These are phyloP conservation scores for Xiphophorus maculatus DNA, from an alignment of 2,113 vertebrate genomes.

Conservation along the genomic window DNA sequence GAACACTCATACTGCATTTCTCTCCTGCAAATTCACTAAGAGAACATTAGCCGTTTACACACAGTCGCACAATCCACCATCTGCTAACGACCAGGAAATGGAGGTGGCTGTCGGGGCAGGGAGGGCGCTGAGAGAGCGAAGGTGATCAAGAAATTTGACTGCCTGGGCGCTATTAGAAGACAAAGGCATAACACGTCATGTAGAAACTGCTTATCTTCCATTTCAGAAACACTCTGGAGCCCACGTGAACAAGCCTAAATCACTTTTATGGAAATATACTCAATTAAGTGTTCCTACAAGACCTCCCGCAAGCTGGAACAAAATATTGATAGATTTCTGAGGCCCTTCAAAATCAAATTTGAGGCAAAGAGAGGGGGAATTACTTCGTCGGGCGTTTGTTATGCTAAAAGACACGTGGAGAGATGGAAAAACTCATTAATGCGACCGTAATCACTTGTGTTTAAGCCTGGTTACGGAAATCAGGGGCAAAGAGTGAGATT, in stretches of 20 bases:
- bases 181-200: constrained; percentile 9
- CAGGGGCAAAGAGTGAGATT: constrained; percentile 43
- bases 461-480: constrained; percentile 57
- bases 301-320: constrained; percentile 32
- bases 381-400: constrained; percentile 62
- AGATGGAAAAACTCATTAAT: constrained; percentile 63
- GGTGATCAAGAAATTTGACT: constrained; percentile 51
- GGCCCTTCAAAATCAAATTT: constrained; percentile 51
- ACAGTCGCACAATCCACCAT: constrained; percentile 37
- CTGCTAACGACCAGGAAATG: constrained; percentile 55
- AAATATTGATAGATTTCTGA: constrained; percentile 46
- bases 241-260: constrained; percentile 39
- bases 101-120: constrained; percentile 40
- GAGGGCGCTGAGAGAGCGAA: constrained; percentile 36
- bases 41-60: constrained; percentile 43
- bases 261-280: constrained; percentile 43
- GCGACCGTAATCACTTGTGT: constrained; percentile 59
- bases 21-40: constrained; percentile 5
- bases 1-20: constrained; percentile 23
- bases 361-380: constrained; percentile 39
- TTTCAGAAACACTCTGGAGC: constrained; percentile 9
- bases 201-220: constrained; percentile 15
- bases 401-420: constrained; percentile 48
- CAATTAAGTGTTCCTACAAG: constrained; percentile 36
- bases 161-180: constrained; percentile 42